Evolutionary conservation across 92 coral and sea anemone species (phyloP).

Genomic region (Siderastrea siderea): DNA sequence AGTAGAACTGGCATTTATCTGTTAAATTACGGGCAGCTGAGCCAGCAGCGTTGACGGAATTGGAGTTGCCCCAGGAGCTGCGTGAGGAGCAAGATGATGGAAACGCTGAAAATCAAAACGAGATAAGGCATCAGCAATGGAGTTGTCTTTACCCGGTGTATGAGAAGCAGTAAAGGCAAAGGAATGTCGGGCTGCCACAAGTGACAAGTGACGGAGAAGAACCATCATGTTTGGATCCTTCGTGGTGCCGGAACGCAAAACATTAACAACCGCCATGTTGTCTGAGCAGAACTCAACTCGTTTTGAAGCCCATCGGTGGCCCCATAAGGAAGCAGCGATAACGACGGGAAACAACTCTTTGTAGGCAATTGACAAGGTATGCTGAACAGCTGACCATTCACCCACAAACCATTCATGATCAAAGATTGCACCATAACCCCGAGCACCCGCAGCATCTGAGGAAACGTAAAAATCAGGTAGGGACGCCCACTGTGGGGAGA

Average conservation of each 20-base stretch:
- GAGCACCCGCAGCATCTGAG: constrained; percentile 17
- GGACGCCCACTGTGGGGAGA: not conserved
- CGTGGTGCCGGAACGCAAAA: constrained; percentile 6
- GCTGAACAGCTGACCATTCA: no score
- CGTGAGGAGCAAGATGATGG: no score
- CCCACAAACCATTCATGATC: not conserved
- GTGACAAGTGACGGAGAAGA: not conserved
- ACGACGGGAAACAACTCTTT: no score
- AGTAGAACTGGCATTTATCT: not conserved
- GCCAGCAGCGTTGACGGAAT: not conserved
- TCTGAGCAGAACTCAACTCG: not conserved
- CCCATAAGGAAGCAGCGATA: no score
- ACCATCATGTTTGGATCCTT: constrained; percentile 25
- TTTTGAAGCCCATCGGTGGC: no score
- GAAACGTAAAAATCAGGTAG: not conserved
- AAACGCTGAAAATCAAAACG: not conserved
- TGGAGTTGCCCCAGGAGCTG: not conserved
- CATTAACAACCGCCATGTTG: constrained; percentile 7
- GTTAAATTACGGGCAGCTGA: not conserved
- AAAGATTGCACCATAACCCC: not conserved
- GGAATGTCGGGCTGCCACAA: no score
- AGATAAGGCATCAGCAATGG: not conserved
- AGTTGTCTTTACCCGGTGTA: no score
- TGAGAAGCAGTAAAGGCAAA: no score
- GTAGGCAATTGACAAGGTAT: no score